phyloP scores from a whole-genome alignment of 2,888 invertebrate species.

The Pheosia gnoma region DNA sequence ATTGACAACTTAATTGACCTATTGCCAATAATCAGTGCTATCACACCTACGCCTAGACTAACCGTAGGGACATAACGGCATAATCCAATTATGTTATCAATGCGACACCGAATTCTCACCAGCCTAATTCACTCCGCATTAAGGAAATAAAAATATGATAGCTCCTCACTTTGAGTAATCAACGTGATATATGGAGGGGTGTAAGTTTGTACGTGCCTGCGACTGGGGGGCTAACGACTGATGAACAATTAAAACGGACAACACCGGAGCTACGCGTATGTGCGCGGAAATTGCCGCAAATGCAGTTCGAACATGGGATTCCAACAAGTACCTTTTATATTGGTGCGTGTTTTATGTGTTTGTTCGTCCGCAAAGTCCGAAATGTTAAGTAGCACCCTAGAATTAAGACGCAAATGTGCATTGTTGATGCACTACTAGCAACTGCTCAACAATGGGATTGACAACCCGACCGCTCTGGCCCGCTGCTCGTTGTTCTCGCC shows the following conservation, averaged over 20 bases:
- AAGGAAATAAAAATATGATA: constrained; percentile 60
- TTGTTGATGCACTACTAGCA: too few relatives aligned
- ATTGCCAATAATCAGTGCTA: neutral
- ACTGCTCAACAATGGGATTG: too few relatives aligned
- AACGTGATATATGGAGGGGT: constrained; percentile 59
- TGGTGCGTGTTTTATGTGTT: constrained; percentile 10
- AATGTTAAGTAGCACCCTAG: too few relatives aligned
- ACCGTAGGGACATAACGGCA: neutral
- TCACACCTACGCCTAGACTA: neutral
- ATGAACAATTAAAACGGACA: constrained; percentile 65
- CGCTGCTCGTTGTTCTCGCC: too few relatives aligned
- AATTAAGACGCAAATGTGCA: too few relatives aligned
- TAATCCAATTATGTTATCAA: constrained; percentile 6
- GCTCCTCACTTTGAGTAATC: constrained; percentile 63
- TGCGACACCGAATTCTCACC: constrained; percentile 27
- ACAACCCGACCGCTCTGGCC: too few relatives aligned
- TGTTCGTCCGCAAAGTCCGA: neutral
- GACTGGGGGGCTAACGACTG: constrained; percentile 54
- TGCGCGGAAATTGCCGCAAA: constrained; percentile 28
- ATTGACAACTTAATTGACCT: neutral
- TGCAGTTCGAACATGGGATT: constrained; percentile 34
- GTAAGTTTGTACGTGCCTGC: constrained; percentile 46
- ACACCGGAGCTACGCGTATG: constrained; percentile 18
- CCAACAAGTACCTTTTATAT: constrained; percentile 19
- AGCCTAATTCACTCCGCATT: constrained; percentile 36